A percentile compares a stretch with the other conserved stretches of the same genome.
Evolutionary conservation across 1,140 invertebrate species (phyloP).

Genomic region (Drosophila elegans): DNA sequence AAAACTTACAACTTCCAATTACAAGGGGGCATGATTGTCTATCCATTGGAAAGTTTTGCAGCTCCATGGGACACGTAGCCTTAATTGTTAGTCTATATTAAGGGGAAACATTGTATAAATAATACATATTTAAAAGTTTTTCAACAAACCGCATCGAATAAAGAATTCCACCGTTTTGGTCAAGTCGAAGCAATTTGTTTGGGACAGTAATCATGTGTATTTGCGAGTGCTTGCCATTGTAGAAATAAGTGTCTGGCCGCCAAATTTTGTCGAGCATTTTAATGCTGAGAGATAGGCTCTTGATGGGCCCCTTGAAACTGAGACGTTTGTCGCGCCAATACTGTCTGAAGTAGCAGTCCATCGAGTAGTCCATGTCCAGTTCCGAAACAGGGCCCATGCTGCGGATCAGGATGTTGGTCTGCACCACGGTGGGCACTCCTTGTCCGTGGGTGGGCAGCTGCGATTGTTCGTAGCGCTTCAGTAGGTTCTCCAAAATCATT

Average conservation of each 20-base stretch:
- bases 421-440: slow-evolving; percentile 93
- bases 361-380: slow-evolving; percentile 98
- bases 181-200: slow-evolving; percentile 96
- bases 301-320: slow-evolving; percentile 92
- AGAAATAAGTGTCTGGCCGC: slow-evolving; percentile 98
- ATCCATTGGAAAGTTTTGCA: slow-evolving; percentile 99
- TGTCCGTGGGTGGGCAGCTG: slow-evolving; percentile 93
- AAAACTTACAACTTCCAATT: slow-evolving; percentile 95
- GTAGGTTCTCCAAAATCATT: slow-evolving; percentile 92
- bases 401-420: slow-evolving; percentile 95
- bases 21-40: slow-evolving; percentile 95
- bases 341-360: slow-evolving; percentile 98
- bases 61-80: slow-evolving; percentile 98
- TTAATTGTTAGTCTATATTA: slow-evolving; percentile 95
- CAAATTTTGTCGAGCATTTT: slow-evolving; percentile 97
- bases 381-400: slow-evolving; percentile 98
- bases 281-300: slow-evolving; percentile 93
- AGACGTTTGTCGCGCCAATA: slow-evolving; percentile 94
- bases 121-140: not conserved
- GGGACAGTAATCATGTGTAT: slow-evolving; percentile 98
- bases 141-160: slow-evolving; percentile 95
- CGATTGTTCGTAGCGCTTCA: slow-evolving; percentile 96
- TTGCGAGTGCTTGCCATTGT: slow-evolving; percentile 95
- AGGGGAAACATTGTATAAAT: no score
- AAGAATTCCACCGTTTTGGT: slow-evolving; percentile 95